Percentiles rank a stretch among this genome's conserved stretches.
phyloP scores from a whole-genome alignment of 2,888 invertebrate genomes.

The Ichneumon xanthorius region DNA sequence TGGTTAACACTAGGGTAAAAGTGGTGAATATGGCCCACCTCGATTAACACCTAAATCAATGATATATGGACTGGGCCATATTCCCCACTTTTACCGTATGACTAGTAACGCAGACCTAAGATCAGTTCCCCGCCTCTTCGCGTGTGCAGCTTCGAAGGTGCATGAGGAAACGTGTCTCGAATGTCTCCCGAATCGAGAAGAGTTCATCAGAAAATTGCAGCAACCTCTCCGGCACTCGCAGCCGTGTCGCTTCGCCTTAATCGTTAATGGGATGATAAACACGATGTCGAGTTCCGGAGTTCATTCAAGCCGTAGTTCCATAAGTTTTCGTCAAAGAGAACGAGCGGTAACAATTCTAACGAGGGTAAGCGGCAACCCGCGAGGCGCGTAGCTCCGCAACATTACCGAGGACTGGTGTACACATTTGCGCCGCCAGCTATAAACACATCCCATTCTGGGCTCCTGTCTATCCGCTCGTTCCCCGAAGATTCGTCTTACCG shows the following conservation, averaged over 20 bases:
- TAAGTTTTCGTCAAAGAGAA: constrained; percentile 11
- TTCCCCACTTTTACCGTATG: too few relatives aligned
- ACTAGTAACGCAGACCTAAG: too few relatives aligned
- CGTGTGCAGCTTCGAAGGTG: too few relatives aligned
- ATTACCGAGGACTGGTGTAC: constrained; percentile 1
- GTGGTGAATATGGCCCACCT: too few relatives aligned
- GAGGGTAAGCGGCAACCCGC: constrained; percentile 17
- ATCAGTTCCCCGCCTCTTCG: too few relatives aligned
- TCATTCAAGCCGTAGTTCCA: not conserved
- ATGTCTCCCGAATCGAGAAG: too few relatives aligned
- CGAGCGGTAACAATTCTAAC: constrained; percentile 30
- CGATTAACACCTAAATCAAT: too few relatives aligned
- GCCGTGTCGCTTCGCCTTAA: not conserved
- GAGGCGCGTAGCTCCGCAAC: not conserved
- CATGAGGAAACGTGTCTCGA: too few relatives aligned
- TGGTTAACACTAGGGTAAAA: too few relatives aligned
- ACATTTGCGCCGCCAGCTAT: constrained; percentile 3
- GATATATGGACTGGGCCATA: too few relatives aligned
- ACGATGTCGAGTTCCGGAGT: not conserved
- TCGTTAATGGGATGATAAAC: not conserved
- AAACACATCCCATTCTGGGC: constrained; percentile 12
- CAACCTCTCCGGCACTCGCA: too few relatives aligned
- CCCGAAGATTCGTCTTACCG: constrained; percentile 73
- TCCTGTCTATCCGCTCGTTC: constrained; percentile 32
- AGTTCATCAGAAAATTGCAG: too few relatives aligned